Percentiles rank a stretch among this genome's conserved stretches.
Evolutionary conservation across 2,888 invertebrate genomes (phyloP).

Genomic region (Diarsia mendica): DNA sequence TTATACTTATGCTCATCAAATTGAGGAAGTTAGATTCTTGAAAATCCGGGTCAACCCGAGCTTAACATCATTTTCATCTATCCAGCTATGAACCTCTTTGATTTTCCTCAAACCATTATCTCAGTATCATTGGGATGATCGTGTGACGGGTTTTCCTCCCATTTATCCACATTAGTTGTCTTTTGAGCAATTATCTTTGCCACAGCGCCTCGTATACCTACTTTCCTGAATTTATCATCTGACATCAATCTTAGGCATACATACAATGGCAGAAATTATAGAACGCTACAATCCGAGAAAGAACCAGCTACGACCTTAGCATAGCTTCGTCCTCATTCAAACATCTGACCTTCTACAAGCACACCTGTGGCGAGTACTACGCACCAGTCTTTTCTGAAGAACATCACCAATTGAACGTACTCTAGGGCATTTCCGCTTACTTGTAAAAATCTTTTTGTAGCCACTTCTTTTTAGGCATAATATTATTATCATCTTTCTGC

Average conservation of each 20-base stretch:
- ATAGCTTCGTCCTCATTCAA: not conserved
- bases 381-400: not conserved
- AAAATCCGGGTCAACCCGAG: not conserved
- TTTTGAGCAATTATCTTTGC: not conserved
- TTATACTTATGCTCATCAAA: not conserved
- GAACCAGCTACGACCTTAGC: not conserved
- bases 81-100: not conserved
- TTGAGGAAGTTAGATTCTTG: not conserved
- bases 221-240: not conserved
- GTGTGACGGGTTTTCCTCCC: not conserved
- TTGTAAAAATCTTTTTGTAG: not conserved
- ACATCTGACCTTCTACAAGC: not conserved
- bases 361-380: not conserved
- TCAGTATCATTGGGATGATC: not conserved
- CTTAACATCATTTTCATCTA: not conserved
- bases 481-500: too few species aligned
- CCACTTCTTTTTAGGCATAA: not conserved
- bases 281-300: not conserved
- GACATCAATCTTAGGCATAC: too few species aligned
- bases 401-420: not conserved
- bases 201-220: fast-evolving
- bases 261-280: too few species aligned
- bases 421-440: not conserved
- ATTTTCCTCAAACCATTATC: not conserved
- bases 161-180: not conserved